Evolutionary conservation across 2,888 invertebrate genomes (phyloP).

Genomic region (Folsomia candida): DNA sequence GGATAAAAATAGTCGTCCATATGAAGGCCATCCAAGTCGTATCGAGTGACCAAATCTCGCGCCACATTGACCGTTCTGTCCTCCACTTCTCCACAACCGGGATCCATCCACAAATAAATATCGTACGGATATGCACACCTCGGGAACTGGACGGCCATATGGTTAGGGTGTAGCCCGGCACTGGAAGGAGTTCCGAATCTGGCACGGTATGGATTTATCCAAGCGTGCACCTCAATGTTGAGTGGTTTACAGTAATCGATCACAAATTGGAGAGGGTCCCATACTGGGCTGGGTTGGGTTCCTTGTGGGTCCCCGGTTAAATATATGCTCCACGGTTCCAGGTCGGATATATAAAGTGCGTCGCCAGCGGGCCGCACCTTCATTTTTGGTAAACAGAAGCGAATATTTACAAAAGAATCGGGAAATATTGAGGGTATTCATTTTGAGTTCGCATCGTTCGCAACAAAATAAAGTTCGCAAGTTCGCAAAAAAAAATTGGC

Average conservation of each 20-base stretch:
- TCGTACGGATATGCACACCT: constrained; percentile 37
- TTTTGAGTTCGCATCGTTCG: too few species aligned
- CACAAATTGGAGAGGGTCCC: constrained; percentile 42
- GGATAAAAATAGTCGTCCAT: constrained; percentile 49
- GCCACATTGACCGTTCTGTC: constrained; percentile 37
- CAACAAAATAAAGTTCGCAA: too few species aligned
- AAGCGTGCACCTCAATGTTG: constrained; percentile 47
- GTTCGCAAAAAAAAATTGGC: too few species aligned
- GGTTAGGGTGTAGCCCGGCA: constrained; percentile 33
- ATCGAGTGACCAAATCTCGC: constrained; percentile 34
- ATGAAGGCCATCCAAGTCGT: constrained; percentile 46
- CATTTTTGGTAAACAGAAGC: too few species aligned
- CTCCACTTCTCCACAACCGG: constrained; percentile 40
- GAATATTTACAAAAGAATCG: too few species aligned
- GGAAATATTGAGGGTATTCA: too few species aligned
- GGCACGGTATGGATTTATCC: constrained; percentile 48
- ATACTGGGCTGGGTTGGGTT: constrained; percentile 29
- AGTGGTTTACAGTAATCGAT: constrained; percentile 37
- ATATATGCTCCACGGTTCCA: constrained; percentile 47
- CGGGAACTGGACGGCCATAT: constrained; percentile 39
- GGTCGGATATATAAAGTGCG: constrained; percentile 38
- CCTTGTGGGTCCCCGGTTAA: constrained; percentile 43
- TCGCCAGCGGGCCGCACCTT: constrained; percentile 43
- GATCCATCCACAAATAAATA: constrained; percentile 46
- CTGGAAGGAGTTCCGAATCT: constrained; percentile 23